These are phyloP conservation scores for Orthosia gracilis DNA, from an alignment of 2,888 invertebrate species.

Conservation along the genomic window DNA sequence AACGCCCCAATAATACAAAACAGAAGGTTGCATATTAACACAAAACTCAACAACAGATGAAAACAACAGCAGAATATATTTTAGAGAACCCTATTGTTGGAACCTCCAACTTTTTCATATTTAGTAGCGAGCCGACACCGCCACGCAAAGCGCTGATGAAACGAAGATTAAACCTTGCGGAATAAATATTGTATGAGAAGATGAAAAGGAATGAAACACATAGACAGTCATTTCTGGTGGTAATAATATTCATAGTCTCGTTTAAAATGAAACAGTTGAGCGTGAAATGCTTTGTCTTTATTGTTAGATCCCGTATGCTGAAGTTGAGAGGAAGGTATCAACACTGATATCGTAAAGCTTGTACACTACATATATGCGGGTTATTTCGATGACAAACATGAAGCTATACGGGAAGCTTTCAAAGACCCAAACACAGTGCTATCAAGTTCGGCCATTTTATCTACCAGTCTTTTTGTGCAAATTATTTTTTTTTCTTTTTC, in stretches of 20 bases:
- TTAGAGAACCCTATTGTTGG: constrained; percentile 32
- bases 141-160: constrained; percentile 39
- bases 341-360: not conserved
- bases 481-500: too few species aligned
- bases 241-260: constrained; percentile 17
- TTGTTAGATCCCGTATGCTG: not conserved
- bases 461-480: not conserved
- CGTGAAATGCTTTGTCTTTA: not conserved
- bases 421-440: too few species aligned
- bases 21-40: constrained; percentile 17
- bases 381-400: too few species aligned
- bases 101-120: constrained; percentile 49
- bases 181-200: constrained; percentile 38
- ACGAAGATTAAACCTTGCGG: constrained; percentile 51
- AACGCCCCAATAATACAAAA: constrained; percentile 17
- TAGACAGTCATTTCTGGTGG: constrained; percentile 2
- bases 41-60: not conserved
- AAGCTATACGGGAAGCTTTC: too few species aligned
- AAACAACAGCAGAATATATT: constrained; percentile 24
- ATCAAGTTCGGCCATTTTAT: not conserved
- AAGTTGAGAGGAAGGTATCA: not conserved
- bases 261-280: not conserved
- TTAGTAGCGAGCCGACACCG: constrained; percentile 31
- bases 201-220: constrained; percentile 24
- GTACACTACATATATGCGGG: not conserved